Base-by-base conservation (phyloP, 2,797 vertebrate species). In the Echiichthys vipera region DNA sequence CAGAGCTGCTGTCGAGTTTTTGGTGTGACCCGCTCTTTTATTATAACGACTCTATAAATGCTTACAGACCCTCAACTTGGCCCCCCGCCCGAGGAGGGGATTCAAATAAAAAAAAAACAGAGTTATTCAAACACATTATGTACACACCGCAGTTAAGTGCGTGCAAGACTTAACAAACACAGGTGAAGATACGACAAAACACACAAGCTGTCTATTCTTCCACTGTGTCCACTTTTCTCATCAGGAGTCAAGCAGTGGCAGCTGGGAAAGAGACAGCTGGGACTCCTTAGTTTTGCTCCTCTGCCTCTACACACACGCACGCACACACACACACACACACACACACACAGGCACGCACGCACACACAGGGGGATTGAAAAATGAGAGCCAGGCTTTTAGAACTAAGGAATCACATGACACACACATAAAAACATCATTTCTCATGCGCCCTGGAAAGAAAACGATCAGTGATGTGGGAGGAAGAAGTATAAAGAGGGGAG, bases 21-120 rank as follows among this genome's bases (percentile, higher is more conserved):
- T 80, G 73, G 83, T 88, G 84, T 88, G 89, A 90, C 83, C 89
- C 61, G n/a, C 63, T 85, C 73, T 87, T 81, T 87, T 86, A 84
- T 81, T 79, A 70, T 80, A 84, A 85, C 53, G 54, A 83, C 87
- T 90, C 78, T 59, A 85, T 91, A 90, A 91, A 84, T 74, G 87
- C 84, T 90, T 77, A 71, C 90, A 88, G 89, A 89, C 77, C 83
- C 68, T 74, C 20, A 4, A 53, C 73, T 81, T 85, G 82, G 88
- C 74, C 40, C 22, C 0, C 22, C 0, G 77, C 63, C 65, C 22
- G 12, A 42, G 2, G 24, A 69, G 15, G 10, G 39, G 39, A 76
- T 78, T 75, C 45, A 77, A 78, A 66, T 83, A 62, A 71, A 46
- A 77, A 78, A 66, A 84, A 62, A 71, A 46, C 13, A 25, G 53